Base-by-base conservation (phyloP, 2,797 vertebrate species). In the Vultur gryphus region DNA sequence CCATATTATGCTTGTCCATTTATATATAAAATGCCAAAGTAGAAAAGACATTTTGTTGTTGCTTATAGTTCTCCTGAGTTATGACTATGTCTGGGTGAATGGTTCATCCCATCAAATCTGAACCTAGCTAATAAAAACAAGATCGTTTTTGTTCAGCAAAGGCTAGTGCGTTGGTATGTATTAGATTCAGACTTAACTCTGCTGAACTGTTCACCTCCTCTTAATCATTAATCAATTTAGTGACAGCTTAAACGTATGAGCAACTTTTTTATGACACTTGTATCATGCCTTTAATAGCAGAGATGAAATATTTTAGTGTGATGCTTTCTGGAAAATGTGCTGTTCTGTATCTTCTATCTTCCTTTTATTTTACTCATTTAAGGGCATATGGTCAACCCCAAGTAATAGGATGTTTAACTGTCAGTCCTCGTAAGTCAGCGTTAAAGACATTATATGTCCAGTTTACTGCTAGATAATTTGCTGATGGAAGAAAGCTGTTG, bases 181-280 rank as follows among this genome's bases (percentile, higher is more conserved):
- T 97, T 94, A 97, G 83, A 86, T 94, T 92, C 84, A 94, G 95
- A 87, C 95, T 97, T 95, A 71, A 97, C 94, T 97, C 95, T 96
- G 92, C 90, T 97, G 97, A 98, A 98, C 97, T 97, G 54, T 97
- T 98, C 97, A 97, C 97, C 97, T 94, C 95, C 31, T 54, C 69
- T 97, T 96, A 95, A 96, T 95, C 97, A 89, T 98, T 94, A 97
- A 98, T 98, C 97, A 97, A 90, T 94, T 95, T 95, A 65, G 75
- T 94, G 96, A 95, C 95, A 97, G 82, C 84, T 96, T 97, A 96
- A 98, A 97, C 85, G 69, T 90, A 94, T 44, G 59, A 95, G 65
- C 82, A 96, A 96, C 94, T 96, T 97, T 94, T 97, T 95, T 95
- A 92, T 97, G 93, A 80, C 86, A 62, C 80, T 93, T 48, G 46